Evolutionary conservation across 1,140 invertebrate species (phyloP).

Genomic region (Drosophila pseudoobscura): DNA sequence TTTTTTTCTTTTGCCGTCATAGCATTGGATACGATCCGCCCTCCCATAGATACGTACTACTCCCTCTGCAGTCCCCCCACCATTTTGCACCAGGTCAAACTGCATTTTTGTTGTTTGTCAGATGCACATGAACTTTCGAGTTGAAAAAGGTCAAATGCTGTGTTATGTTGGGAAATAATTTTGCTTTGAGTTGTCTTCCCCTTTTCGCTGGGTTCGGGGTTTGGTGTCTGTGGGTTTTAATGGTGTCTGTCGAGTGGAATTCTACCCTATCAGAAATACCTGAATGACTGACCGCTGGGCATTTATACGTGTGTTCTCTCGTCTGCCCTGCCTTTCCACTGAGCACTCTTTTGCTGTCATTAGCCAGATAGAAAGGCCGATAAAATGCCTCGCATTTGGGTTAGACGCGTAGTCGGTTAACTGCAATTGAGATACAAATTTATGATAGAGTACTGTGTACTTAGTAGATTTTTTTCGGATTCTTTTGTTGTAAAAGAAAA

Average conservation of each 20-base stretch:
- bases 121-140: constrained; percentile 71
- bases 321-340: constrained; percentile 14
- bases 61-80: background rate
- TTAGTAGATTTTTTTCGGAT: background rate
- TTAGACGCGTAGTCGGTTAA: constrained; percentile 3
- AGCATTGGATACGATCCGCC: constrained; percentile 32
- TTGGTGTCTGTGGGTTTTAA: constrained; percentile 32
- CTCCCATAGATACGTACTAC: background rate
- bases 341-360: constrained; percentile 49
- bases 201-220: constrained; percentile 7
- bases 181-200: constrained; percentile 49
- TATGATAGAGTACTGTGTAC: constrained; percentile 21
- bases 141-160: constrained; percentile 66
- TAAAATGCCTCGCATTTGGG: constrained; percentile 36
- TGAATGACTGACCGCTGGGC: constrained; percentile 10
- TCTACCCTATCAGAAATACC: constrained; percentile 42
- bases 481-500: no score
- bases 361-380: constrained; percentile 62
- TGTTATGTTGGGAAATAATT: constrained; percentile 61
- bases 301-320: constrained; percentile 8
- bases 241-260: constrained; percentile 16
- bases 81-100: constrained; percentile 30
- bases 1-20: constrained; percentile 3
- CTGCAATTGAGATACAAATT: constrained; percentile 26
- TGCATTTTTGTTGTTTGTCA: constrained; percentile 56